Evolutionary conservation across 2,888 invertebrate species (phyloP).

Genomic region (Polymixis flavicincta): DNA sequence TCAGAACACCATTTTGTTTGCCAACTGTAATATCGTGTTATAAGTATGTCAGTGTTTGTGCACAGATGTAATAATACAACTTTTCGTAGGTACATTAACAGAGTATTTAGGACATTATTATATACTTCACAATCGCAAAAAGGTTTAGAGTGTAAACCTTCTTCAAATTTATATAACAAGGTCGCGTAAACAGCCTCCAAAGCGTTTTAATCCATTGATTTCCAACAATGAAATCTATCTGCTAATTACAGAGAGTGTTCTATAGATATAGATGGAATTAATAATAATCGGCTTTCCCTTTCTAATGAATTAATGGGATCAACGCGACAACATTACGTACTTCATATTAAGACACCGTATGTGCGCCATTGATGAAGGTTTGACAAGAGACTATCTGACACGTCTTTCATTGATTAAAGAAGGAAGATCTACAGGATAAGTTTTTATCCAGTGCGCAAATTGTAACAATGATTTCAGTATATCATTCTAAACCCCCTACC

Average conservation of each 20-base stretch:
- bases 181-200: background rate
- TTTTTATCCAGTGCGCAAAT: too few species aligned
- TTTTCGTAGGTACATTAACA: background rate
- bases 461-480: too few species aligned
- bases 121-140: background rate
- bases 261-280: constrained; percentile 35
- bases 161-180: background rate
- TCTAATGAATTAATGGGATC: constrained; percentile 37
- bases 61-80: background rate
- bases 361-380: constrained; percentile 27
- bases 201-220: constrained; percentile 23
- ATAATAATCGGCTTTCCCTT: constrained; percentile 39
- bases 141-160: background rate
- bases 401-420: constrained; percentile 10
- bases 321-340: constrained; percentile 12
- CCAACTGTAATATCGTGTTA: constrained; percentile 24
- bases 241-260: constrained; percentile 40
- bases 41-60: constrained; percentile 13
- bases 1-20: constrained; percentile 44
- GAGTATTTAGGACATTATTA: background rate
- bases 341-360: constrained; percentile 12
- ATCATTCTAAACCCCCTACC: too few species aligned
- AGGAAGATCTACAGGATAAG: too few species aligned
- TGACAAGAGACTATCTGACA: constrained; percentile 25
- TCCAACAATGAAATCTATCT: constrained; percentile 31